These are phyloP conservation scores for Ochlodes sylvanus DNA, from an alignment of 2,888 invertebrate species.

Conservation along the genomic window DNA sequence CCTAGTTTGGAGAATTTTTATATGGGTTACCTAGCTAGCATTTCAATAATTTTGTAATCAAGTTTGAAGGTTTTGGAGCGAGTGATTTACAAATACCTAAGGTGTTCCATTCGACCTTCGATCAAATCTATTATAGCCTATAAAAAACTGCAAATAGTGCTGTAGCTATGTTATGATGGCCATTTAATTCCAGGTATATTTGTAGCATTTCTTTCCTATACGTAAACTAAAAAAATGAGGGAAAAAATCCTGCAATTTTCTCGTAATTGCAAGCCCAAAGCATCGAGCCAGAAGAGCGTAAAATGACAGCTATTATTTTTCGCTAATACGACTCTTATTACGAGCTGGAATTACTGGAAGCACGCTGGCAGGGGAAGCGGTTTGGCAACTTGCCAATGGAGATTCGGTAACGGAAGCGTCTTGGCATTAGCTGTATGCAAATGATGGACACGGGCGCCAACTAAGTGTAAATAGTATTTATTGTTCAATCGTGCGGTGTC, in stretches of 20 bases:
- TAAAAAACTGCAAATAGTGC: too few species aligned
- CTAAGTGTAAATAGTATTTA: slow-evolving; percentile 32
- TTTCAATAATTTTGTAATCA: too few species aligned
- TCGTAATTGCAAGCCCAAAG: slow-evolving; percentile 12
- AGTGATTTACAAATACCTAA: too few species aligned
- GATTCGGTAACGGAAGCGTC: slow-evolving; percentile 33
- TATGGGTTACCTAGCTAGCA: too few species aligned
- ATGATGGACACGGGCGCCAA: slow-evolving; percentile 28
- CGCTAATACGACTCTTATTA: slow-evolving; percentile 24
- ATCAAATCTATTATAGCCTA: too few species aligned
- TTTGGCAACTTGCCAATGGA: slow-evolving; percentile 29
- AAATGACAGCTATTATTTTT: slow-evolving; percentile 29
- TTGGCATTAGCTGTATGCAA: slow-evolving; percentile 37
- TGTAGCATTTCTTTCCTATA: too few species aligned
- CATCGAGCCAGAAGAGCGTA: slow-evolving; percentile 28
- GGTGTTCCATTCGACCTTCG: too few species aligned
- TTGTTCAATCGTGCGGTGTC: slow-evolving; percentile 5
- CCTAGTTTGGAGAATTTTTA: too few species aligned
- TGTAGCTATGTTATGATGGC: too few species aligned
- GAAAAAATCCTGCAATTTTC: neutral
- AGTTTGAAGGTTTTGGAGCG: too few species aligned
- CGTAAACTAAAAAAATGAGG: too few species aligned
- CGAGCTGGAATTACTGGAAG: slow-evolving; percentile 24
- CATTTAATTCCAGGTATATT: too few species aligned
- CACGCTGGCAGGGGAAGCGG: slow-evolving; percentile 11